Base-by-base conservation (phyloP, 2,888 invertebrate species). In the Ophion costatus region DNA sequence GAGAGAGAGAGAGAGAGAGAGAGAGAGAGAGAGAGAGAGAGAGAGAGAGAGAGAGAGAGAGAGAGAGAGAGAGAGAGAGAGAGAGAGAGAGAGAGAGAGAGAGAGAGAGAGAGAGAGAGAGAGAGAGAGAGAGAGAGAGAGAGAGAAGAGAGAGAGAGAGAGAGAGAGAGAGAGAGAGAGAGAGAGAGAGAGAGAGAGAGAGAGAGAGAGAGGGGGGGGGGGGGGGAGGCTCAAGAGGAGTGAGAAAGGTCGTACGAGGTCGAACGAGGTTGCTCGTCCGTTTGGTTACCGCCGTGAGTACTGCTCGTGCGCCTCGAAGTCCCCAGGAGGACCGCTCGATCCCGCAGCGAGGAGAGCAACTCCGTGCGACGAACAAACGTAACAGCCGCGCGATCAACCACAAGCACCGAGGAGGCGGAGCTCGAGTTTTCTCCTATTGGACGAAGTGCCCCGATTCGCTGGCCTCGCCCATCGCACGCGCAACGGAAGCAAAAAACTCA, bases 391-490 rank as follows among this genome's bases (percentile, higher is more conserved):
- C 45, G 75, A 66, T 70, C 66, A 80, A 45, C 45, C 56, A 76
- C 76, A 57, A 83, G 70, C 74, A 61, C 45, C 38, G 70, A 83
- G 90, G 88, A 89, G 90, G 90, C 91, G 91, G 89, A 88, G 88
- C 90, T 88, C 75, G 87, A 78, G 76, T 67, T 71, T 78, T 82
- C 80, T 87, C 87, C 85, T 83, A 92, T 92, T 92, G 92, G 92
- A 86, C 89, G 90, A 77, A 79, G 82, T 79, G 75, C 73, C 86
- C 86, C 86, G 84, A 87, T 87, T 86, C 87, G 71, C 88, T 80
- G 91, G 91, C 88, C 85, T 89, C 92, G 90, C 92, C 92, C 91
- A 92, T 88, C 91, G 91, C 90, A 90, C 92, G 92, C 92, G 88
- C 88, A 80, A 83, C 85, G 83, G 82, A 74, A 51, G 81, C 80